Evolutionary conservation across 1,140 invertebrate species (phyloP), one percentile per base, ranked within the genome.

Genomic region (Limonius californicus): DNA sequence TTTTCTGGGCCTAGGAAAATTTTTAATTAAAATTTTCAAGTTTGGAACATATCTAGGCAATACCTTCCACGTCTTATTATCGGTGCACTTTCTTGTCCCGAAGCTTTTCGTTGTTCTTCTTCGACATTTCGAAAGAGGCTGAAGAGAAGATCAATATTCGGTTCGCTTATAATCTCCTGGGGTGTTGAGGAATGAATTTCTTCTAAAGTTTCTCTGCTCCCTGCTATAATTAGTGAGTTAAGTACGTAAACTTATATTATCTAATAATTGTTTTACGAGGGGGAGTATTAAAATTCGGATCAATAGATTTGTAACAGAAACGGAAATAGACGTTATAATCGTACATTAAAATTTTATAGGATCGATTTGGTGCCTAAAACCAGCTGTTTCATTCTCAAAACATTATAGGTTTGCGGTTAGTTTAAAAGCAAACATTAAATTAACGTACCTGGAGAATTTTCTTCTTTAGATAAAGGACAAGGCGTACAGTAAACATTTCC

Each of bases 61-160:
- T 21, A 50, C 45, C 45, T 50, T 16, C 45, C 45, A 2, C 45
- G 35, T 2, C 35, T 7, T 12, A 14, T 39, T 11, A 39, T 39
- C 9, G 9, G 3, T 4, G 42, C 2, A 3, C 6, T 45, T 45
- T n/a, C 42, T 45, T 18, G 42, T 15, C 16, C 42, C 2, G 19
- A 18, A 7, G 16, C 45, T 50, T 14, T 50, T n/a, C 16, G 4
- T 39, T 39, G 35, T 14, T 39, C 14, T 19, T 21, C 14, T 18
- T 50, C 20, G 15, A 50, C 45, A 21, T 18, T 50, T 50, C 16
- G 4, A 21, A 50, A 50, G 7, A 50, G 20, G 19, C 45, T 50
- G 15, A 50, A 50, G n/a, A 50, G 16, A 50, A 50, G 45, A n/a
- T 50, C 45, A 3, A 50, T 50, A 18, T 50, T 21, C 3, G 45